A percentile compares a stretch with the other conserved stretches of the same genome.
Evolutionary conservation across 2,113 vertebrate species (phyloP).

Genomic region (Chaetura pelagica): DNA sequence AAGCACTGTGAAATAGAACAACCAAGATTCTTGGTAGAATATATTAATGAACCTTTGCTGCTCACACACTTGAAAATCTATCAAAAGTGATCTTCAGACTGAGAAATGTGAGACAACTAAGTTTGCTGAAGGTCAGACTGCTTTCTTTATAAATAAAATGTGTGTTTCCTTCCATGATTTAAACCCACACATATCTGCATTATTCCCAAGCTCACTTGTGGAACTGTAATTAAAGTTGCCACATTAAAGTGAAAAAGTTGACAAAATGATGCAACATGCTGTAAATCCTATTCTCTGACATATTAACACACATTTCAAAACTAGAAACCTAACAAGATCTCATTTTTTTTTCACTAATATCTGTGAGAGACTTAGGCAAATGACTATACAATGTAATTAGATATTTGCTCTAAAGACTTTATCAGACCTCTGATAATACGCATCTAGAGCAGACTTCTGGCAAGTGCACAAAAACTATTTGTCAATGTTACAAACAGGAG

Average conservation of each 20-base stretch:
- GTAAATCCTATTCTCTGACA: neutral
- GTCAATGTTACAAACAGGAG: neutral
- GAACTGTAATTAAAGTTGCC: neutral
- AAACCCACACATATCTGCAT: neutral
- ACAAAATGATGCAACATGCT: neutral
- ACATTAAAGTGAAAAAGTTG: neutral
- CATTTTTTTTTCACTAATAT: neutral
- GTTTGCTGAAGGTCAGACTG: neutral
- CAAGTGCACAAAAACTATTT: neutral
- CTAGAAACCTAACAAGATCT: neutral
- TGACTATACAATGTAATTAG: neutral
- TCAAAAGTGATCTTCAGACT: neutral
- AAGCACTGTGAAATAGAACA: neutral
- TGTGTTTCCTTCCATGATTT: neutral
- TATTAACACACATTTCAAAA: neutral
- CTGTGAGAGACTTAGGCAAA: neutral
- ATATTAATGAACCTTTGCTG: neutral
- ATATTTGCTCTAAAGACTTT: neutral
- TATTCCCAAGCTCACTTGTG: neutral
- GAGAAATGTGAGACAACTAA: neutral
- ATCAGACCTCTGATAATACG: neutral
- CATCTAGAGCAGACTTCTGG: neutral
- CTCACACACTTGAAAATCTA: neutral
- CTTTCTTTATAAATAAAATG: neutral
- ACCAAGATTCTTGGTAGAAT: neutral